These are phyloP conservation scores for Geotrupes spiniger DNA, from an alignment of 2,888 invertebrate genomes.

Conservation along the genomic window DNA sequence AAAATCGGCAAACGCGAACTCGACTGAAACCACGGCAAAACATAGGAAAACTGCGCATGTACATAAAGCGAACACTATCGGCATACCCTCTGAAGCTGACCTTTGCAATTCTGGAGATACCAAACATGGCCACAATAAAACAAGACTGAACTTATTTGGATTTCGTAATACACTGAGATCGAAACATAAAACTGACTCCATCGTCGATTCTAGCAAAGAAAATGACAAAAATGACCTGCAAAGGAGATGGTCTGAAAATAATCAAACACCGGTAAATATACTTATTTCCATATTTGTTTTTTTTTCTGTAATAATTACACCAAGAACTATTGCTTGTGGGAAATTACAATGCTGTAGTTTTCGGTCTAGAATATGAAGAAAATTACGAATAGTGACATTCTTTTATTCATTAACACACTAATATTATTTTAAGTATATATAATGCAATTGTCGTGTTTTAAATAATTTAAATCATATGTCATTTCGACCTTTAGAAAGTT, in stretches of 20 bases:
- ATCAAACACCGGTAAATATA: conserved; percentile 43
- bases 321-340: conserved; percentile 10
- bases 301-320: conserved; percentile 8
- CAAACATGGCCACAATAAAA: conserved; percentile 46
- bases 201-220: conserved; percentile 46
- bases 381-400: no score
- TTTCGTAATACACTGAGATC: conserved; percentile 59
- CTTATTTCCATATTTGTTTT: not conserved
- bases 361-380: no score
- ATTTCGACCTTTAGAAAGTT: no score
- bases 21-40: conserved; percentile 34
- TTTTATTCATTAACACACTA: no score
- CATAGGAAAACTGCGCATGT: conserved; percentile 38
- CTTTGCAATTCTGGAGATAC: conserved; percentile 51
- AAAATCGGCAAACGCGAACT: conserved; percentile 52
- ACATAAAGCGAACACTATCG: conserved; percentile 59
- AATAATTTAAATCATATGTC: no score
- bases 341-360: no score
- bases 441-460: no score
- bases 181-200: conserved; percentile 49
- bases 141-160: conserved; percentile 54
- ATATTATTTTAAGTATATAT: no score
- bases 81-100: conserved; percentile 55
- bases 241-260: conserved; percentile 52
- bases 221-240: conserved; percentile 44